Base-by-base conservation (phyloP, 2,113 vertebrate genomes). In the Typhlomys cinereus region DNA sequence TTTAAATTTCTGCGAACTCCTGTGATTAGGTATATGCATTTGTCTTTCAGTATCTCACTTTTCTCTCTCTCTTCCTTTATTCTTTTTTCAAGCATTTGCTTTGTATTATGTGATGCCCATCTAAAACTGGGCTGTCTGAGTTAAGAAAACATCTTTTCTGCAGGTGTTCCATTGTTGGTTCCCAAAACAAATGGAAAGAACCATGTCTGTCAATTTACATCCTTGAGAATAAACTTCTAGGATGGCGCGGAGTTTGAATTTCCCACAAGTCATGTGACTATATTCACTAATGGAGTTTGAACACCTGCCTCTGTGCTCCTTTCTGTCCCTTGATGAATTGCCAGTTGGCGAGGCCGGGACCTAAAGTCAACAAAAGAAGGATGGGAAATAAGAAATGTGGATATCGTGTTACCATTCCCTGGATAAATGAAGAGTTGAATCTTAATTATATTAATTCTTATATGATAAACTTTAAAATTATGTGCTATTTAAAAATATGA, bases 261-360 rank as follows among this genome's bases (percentile, higher is more conserved):
- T 64, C 34, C 46, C 25, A 34, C 18, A n/a, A 36, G 48, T 10
- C 75, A 21, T 41, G 8, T 88, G 59, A 59, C n/a, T 76, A 0
- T 93, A 34, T 34, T 85, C 80, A 57, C 59, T 73, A 36, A 46
- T 64, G 23, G 88, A 88, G 69, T 73, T 2, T 5, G 27, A 88
- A 41, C 17, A 36, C 29, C 29, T 52, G 11, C 50, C 46, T 88
- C 6, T 13, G 9, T 82, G 10, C 54, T 90, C 20, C 36, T 92
- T 87, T 95, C 15, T 15, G n/a, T 94, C 17, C 39, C 82, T 71
- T 59, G 57, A n/a, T 86, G 67, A 74, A 14, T 73, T 89, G 14
- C 67, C 59, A 29, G 10, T 57, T 31, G 79, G n/a, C 4, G 48
- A 73, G 80, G 7, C 44, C 36, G 50, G 52, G 54, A 66, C 15